Evolutionary conservation across 35 echinoderm and acorn worm genomes (phyloP), one percentile per base, ranked within the genome.

Genomic region (Apostichopus japonicus): DNA sequence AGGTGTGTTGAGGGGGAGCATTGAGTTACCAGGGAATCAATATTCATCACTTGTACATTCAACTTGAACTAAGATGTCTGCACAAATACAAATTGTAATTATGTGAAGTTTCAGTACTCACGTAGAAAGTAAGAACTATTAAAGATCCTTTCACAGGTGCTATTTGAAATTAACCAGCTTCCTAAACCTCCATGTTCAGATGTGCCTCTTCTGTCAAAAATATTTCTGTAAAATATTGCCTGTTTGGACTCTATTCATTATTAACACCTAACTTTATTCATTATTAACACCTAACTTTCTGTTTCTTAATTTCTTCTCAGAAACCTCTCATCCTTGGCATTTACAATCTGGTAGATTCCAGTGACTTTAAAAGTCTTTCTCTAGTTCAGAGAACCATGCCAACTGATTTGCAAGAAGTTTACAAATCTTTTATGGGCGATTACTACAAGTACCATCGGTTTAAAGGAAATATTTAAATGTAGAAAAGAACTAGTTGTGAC

Each of bases 381-480:
- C 16, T 79, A 3, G 53, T 91, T 2, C 90, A 91, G 72, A 79
- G 17, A 17, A 78, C 77, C 17, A 56, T 91, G 76, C 90, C 90
- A 14, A 53, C 11, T 56, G 76, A 79, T 22, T 53, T 91, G n/a
- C 51, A 58, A 58, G 90, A 91, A 23, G 77, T 91, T 15, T 91
- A 78, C 24, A 91, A 91, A 55, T 77, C 90, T 23, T 91, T 91
- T 65, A 91, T 91, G 72, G 8, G 58, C 25, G 90, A 79, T 79
- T 91, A 61, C 24, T 53, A 91, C 75, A 91, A 91, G 25, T 91
- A 91, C 19, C 90, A 91, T 33, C 27, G 58, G 25, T 91, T 56
- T 53, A 91, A 91, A 79, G 90, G 90, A 67, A 87, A 87, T 19
- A 23, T 87, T 8, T 82, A 24, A 82, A 56, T 7, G n/a, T 75